Percentiles rank a stretch among this genome's conserved stretches.
These are phyloP conservation scores for Drosophila merina DNA, from an alignment of 2,888 invertebrate species.

Conservation along the genomic window DNA sequence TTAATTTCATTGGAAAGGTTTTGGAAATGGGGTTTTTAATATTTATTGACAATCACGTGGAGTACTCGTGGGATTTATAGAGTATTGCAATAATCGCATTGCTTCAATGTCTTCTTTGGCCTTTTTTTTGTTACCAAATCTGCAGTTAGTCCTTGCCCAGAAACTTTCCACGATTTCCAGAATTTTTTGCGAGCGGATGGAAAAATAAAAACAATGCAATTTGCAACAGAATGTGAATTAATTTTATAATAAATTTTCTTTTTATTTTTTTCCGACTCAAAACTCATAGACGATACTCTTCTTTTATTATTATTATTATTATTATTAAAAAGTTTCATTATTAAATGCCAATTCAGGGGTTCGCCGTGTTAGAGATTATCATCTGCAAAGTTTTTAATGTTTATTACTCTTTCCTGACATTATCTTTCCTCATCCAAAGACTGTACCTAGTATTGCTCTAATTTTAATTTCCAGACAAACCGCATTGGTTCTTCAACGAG, in stretches of 20 bases:
- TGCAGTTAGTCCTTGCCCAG: neutral
- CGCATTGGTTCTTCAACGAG: conserved; percentile 80
- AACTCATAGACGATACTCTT: neutral
- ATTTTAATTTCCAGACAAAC: conserved; percentile 76
- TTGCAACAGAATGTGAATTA: conserved; percentile 14
- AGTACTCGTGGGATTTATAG: neutral
- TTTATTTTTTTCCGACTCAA: conserved; percentile 2
- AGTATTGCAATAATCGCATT: neutral
- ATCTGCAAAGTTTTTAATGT: too few species aligned
- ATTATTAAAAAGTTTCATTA: too few species aligned
- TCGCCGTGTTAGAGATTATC: too few species aligned
- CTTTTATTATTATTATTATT: too few species aligned
- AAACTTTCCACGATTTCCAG: neutral
- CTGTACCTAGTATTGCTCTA: too few species aligned
- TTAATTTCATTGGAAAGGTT: neutral
- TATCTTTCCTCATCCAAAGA: too few species aligned
- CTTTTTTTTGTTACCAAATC: neutral
- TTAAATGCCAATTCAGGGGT: too few species aligned
- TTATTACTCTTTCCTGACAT: too few species aligned
- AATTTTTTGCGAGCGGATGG: neutral
- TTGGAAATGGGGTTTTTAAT: neutral
- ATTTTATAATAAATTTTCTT: conserved; percentile 6
- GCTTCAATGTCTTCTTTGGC: neutral
- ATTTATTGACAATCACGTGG: too few species aligned
- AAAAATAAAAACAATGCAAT: neutral